Evolutionary conservation across 64 coral and sea anemone genomes (phyloP), one percentile per base, ranked within the genome.

Genomic region (Porites australiensis): DNA sequence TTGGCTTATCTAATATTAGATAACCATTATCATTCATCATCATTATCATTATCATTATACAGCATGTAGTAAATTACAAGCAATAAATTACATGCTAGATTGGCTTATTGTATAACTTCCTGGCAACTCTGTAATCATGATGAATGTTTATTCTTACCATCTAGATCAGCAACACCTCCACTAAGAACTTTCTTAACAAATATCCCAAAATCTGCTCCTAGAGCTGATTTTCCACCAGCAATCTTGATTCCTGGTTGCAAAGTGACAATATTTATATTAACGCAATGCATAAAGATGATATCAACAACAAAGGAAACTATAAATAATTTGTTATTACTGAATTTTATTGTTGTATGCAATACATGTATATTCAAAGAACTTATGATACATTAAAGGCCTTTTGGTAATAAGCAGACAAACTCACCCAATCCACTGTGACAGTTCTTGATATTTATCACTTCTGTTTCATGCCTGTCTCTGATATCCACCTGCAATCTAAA

Each of bases 161-260:
- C 95, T 67, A 70, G 65, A 59, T 97, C 92, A 60, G 92, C 95
- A 60, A 60, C 79, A 80, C 95, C 95, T 77, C 95, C 92, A 91
- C 82, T 89, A 44, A 97, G 77, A 75, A 97, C 50, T 88, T 91
- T 97, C 82, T 97, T 97, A 8, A 97, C 91, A 97, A 97, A 97
- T 74, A 97, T 91, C 68, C 95, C 95, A 91, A 94, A 97, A 74
- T 97, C 95, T 87, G 87, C 84, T 70, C 92, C 95, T 44, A 83
- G 72, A 63, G 90, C 66, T 14, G 95, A 89, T 59, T 88, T 97
- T 21, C 95, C 95, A 80, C 95, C 95, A 84, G 94, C 92, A 53
- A 97, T 97, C 72, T 97, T 97, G 13, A 97, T 97, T 53, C 95
- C 95, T 96, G 47, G 19, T 58, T 19, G 22, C 3, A 23, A 27